These are phyloP conservation scores for Pangasius macronema DNA, from an alignment of 2,797 vertebrate species.

Conservation along the genomic window DNA sequence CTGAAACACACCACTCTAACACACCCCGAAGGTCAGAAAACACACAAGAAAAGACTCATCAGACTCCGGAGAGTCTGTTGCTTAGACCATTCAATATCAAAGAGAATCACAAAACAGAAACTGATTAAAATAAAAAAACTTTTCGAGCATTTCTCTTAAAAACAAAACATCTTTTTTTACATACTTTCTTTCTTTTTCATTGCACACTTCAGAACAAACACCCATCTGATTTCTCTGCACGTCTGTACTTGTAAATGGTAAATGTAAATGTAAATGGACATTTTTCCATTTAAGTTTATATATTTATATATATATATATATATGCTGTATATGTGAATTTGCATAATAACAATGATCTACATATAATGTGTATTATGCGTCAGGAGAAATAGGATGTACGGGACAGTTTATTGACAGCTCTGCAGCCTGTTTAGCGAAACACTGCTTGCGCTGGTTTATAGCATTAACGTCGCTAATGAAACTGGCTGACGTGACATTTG, in stretches of 20 bases:
- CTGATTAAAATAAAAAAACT: background rate
- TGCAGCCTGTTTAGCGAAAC: background rate
- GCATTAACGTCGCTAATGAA: constrained; percentile 63
- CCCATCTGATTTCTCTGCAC: background rate
- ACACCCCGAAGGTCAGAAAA: background rate
- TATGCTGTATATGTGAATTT: no score
- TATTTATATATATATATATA: background rate
- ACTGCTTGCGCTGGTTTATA: background rate
- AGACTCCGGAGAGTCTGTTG: background rate
- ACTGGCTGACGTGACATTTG: constrained; percentile 93
- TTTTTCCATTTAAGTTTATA: background rate
- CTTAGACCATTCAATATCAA: background rate
- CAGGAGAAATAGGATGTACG: background rate
- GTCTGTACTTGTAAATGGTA: no score
- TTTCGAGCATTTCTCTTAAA: background rate
- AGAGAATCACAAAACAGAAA: constrained; percentile 8
- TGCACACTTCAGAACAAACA: background rate
- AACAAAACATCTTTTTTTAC: background rate
- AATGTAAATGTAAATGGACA: no score
- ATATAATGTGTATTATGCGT: background rate
- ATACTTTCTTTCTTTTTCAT: background rate
- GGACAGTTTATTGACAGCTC: background rate
- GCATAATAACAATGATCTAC: background rate
- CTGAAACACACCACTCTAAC: background rate
- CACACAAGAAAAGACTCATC: background rate